Percentiles rank a stretch among this genome's conserved stretches.
These are phyloP conservation scores for Asbolus verrucosus DNA, from an alignment of 1,140 invertebrate species.

Conservation along the genomic window DNA sequence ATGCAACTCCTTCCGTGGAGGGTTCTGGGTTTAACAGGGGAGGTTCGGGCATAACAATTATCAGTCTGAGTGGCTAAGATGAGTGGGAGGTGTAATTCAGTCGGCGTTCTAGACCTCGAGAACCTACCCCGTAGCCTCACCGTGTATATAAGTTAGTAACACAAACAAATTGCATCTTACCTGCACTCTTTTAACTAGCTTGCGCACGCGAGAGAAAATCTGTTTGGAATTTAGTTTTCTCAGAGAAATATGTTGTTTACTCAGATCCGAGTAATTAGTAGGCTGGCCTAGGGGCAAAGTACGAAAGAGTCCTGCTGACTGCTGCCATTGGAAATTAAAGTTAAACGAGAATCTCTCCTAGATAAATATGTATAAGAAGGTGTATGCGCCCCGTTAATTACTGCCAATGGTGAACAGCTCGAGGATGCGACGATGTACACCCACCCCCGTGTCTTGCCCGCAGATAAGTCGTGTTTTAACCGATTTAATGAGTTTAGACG, in stretches of 20 bases:
- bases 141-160: conserved; percentile 17
- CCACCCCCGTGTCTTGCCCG: too few relatives aligned
- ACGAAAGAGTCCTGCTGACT: conserved; percentile 45
- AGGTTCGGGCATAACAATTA: conserved; percentile 26
- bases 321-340: conserved; percentile 50
- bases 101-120: too few relatives aligned
- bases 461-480: not conserved
- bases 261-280: conserved; percentile 48
- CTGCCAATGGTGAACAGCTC: conserved; percentile 30
- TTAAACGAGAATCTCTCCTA: conserved; percentile 46
- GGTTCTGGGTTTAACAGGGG: too few relatives aligned
- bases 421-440: conserved; percentile 17
- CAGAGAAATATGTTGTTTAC: conserved; percentile 52
- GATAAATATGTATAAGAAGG: conserved; percentile 52
- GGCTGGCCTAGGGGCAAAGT: conserved; percentile 40
- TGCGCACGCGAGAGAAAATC: conserved; percentile 26
- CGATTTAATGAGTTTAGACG: conserved; percentile 32
- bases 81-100: not conserved
- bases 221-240: conserved; percentile 50
- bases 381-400: conserved; percentile 45
- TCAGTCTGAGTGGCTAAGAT: conserved; percentile 2
- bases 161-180: conserved; percentile 46
- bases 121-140: not conserved
- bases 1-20: too few relatives aligned
- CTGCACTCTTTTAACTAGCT: conserved; percentile 40